phyloP scores from a whole-genome alignment of 2,113 vertebrate species.

The Lynx canadensis region DNA sequence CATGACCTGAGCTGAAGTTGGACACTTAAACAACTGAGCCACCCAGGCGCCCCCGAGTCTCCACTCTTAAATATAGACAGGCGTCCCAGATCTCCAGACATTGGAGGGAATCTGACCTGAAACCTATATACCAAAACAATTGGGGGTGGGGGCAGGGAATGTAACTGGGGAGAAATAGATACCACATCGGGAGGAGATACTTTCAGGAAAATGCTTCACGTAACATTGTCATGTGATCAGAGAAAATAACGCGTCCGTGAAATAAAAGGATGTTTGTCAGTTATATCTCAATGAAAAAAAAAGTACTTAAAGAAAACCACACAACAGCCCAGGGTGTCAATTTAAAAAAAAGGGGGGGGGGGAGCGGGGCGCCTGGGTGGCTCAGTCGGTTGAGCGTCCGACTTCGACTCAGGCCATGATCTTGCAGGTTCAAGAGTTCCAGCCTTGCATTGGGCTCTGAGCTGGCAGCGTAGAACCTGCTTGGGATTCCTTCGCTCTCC shows the following conservation, averaged over 20 bases:
- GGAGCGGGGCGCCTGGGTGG: too few species aligned
- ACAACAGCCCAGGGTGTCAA: background rate
- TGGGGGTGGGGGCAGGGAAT: background rate
- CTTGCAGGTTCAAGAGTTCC: too few species aligned
- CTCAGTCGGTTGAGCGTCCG: accelerated
- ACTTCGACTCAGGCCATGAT: too few species aligned
- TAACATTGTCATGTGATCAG: background rate
- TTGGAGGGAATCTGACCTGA: background rate
- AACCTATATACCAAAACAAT: background rate
- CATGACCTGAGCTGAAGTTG: too few species aligned
- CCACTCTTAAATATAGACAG: background rate
- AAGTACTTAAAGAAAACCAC: background rate
- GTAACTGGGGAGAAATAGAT: background rate
- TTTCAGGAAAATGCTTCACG: background rate
- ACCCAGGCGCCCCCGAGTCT: too few species aligned
- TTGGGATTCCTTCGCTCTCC: too few species aligned
- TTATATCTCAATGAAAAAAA: background rate
- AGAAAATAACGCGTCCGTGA: background rate
- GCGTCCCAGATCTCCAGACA: background rate
- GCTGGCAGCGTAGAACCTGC: too few species aligned
- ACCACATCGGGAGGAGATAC: background rate
- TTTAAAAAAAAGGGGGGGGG: background rate
- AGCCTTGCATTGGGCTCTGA: too few species aligned
- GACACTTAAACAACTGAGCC: too few species aligned
- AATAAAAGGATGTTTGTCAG: background rate